Conservation (phyloP, 53 echinoderm and acorn worm species). For the Paracentrotus lividus region DNA sequence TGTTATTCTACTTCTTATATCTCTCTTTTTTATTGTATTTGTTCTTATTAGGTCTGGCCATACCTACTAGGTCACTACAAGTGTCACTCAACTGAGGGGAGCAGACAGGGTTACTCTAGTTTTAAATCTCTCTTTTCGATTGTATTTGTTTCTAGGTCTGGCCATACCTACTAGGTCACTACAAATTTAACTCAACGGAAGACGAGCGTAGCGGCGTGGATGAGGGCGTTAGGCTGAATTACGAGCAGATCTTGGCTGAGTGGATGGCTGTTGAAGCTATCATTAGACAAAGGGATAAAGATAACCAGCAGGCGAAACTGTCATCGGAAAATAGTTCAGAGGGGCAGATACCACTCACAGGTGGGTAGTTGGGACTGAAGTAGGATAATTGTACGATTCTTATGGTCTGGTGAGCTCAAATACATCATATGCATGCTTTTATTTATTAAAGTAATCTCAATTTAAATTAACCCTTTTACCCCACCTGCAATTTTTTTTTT, state of each 20-base stretch:
- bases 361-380: constrained; percentile 54
- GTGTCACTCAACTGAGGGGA: constrained; percentile 87
- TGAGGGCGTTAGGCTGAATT: constrained; percentile 81
- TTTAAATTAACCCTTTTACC: no score
- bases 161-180: constrained; percentile 97
- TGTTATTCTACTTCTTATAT: not conserved
- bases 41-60: constrained; percentile 94
- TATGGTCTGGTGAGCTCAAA: no score
- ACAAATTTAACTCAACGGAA: constrained; percentile 88
- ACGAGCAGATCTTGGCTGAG: constrained; percentile 96
- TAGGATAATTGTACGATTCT: not conserved
- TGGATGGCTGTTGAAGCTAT: constrained; percentile 99
- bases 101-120: not conserved
- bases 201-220: constrained; percentile 82
- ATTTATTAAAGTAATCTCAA: no score
- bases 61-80: constrained; percentile 96
- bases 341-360: constrained; percentile 74
- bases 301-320: constrained; percentile 94
- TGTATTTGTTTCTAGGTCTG: constrained; percentile 79
- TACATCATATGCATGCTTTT: no score
- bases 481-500: no score
- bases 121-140: not conserved
- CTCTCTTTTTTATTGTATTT: not conserved
- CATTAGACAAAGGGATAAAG: constrained; percentile 92
- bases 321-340: constrained; percentile 97